Base-by-base conservation (phyloP, 1,140 invertebrate species). In the Cotesia glomerata region DNA sequence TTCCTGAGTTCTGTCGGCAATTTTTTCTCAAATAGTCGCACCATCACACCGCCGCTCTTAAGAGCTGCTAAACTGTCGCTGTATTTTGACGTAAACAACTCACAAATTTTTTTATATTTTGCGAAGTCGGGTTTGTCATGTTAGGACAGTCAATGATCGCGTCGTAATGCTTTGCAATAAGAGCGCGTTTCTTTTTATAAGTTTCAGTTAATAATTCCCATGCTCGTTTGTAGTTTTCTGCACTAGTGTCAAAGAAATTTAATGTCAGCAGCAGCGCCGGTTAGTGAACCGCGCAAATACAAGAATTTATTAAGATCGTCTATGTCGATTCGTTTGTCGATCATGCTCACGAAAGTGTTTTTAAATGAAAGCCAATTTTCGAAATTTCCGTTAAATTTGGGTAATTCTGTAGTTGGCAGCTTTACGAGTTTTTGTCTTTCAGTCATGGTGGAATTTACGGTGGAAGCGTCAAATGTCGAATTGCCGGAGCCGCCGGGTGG, bases 221-320 rank as follows among this genome's bases (percentile, higher is more conserved):
- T n/a, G 76, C 74, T 2, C 68, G 62, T 14, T 62, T 14, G 54
- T 79, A 79, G 54, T 74, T 79, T 56, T 75, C 74, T 11, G 49
- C 61, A 36, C 73, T 77, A 2, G 65, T 18, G 11, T 62, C 51
- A 34, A 51, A 76, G 18, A 75, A 9, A 2, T 64, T 0, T 5
- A 79, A 26, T 34, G n/a, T 74, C 73, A 0, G 63, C 9, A 9
- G 78, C 76, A 16, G 69, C 51, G 1, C 75, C 76, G 9, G 66
- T 59, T 59, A 79, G 52, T 0, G 54, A 32, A 18, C 45, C 36
- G 35, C 73, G 73, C 39, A 78, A 72, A 71, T 78, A 75, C 18
- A 75, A 1, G 52, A 77, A 77, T 71, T 76, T 77, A 11, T 72
- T 65, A 1, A 77, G 14, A 13, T 79, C 65, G n/a, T 39, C 56